A percentile compares a stretch with the other conserved stretches of the same genome.
These are phyloP conservation scores for Ciona savignyi DNA, from an alignment of 23 tunicate species.

Conservation along the genomic window DNA sequence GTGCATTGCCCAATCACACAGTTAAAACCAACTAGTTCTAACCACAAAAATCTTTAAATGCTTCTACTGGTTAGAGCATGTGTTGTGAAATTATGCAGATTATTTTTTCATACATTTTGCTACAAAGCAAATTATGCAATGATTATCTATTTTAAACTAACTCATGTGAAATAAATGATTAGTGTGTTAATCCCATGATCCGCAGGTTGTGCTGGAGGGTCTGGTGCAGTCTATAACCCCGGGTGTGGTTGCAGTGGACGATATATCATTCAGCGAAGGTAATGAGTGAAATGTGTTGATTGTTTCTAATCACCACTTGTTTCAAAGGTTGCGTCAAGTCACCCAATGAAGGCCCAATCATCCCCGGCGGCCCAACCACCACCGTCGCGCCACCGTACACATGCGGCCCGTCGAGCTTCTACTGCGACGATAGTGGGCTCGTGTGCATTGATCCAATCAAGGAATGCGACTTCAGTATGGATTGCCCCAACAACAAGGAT, in stretches of 20 bases:
- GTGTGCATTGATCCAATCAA: conserved; percentile 36
- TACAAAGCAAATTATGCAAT: no score
- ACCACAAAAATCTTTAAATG: no score
- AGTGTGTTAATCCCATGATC: no score
- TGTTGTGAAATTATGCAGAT: no score
- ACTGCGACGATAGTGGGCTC: conserved; percentile 16
- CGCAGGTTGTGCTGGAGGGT: conserved; percentile 75
- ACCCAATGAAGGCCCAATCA: conserved; percentile 25
- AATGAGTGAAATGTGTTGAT: background rate
- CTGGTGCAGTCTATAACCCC: conserved; percentile 24
- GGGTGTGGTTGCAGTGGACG: conserved; percentile 93
- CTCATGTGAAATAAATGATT: no score
- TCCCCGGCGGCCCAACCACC: conserved; percentile 24
- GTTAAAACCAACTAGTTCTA: no score
- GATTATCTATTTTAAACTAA: no score
- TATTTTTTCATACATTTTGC: no score
- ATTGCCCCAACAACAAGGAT: conserved; percentile 60
- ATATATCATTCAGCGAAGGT: conserved; percentile 96
- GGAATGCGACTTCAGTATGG: conserved; percentile 71
- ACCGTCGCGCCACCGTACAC: conserved; percentile 23
- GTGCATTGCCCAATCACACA: no score
- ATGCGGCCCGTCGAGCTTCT: conserved; percentile 11
- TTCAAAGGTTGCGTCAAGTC: conserved; percentile 65
- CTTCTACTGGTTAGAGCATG: no score
- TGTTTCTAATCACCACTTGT: conserved; percentile 8